A percentile compares a stretch with the other conserved stretches of the same genome.
These are phyloP conservation scores for Archocentrus centrarchus DNA, from an alignment of 2,113 vertebrate species.

Conservation along the genomic window DNA sequence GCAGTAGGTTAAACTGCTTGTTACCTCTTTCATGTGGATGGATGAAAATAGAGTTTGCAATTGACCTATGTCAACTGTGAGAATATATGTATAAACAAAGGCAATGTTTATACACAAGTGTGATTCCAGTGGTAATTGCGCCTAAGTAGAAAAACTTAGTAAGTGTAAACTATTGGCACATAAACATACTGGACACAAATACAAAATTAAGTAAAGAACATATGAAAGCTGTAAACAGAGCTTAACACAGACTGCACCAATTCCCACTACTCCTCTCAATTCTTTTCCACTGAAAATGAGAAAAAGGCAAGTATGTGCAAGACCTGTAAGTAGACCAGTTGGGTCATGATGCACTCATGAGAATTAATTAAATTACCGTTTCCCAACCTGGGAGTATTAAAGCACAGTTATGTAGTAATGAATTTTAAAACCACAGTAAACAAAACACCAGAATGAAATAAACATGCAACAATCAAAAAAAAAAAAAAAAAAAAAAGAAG, in stretches of 20 bases:
- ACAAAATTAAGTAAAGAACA: background rate
- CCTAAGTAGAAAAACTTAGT: background rate
- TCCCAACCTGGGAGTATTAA: conserved; percentile 8
- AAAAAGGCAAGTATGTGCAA: conserved; percentile 60
- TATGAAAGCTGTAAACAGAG: background rate
- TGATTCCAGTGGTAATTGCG: conserved; percentile 15
- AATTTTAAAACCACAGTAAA: conserved; percentile 14
- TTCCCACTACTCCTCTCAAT: conserved; percentile 8
- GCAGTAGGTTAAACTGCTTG: background rate
- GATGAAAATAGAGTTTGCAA: background rate
- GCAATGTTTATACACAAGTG: background rate
- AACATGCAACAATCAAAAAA: conserved; percentile 11
- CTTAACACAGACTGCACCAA: background rate
- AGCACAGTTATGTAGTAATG: background rate
- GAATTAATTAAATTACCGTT: conserved; percentile 52
- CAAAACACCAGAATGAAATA: conserved; percentile 42
- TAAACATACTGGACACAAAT: background rate
- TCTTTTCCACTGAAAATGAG: conserved; percentile 21
- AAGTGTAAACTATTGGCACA: background rate
- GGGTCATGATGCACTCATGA: conserved; percentile 47
- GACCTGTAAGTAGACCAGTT: conserved; percentile 54
- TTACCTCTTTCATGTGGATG: background rate
- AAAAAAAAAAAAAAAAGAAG: background rate
- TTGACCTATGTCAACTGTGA: background rate
- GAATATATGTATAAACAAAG: conserved; percentile 4